These are phyloP conservation scores for Beroe forskalii DNA, from an alignment of 37 sponge, comb jelly and placozoan genomes.

Conservation along the genomic window DNA sequence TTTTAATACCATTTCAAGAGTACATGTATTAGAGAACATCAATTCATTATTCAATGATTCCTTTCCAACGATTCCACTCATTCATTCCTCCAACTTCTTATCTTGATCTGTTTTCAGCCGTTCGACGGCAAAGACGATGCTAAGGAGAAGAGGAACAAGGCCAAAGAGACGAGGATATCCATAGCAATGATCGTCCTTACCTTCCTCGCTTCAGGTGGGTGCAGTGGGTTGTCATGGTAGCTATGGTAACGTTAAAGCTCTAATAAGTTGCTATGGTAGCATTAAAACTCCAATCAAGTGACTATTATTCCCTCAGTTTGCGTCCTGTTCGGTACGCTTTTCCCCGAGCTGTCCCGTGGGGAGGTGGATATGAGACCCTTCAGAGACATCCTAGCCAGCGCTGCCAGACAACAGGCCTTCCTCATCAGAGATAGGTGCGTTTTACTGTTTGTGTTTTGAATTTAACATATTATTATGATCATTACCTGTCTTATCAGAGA, in stretches of 20 bases:
- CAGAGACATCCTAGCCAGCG: background rate
- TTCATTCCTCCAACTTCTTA: background rate
- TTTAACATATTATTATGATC: too few species aligned
- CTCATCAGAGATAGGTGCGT: constrained; percentile 1
- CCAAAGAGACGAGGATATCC: constrained; percentile 30
- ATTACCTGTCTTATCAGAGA: too few species aligned
- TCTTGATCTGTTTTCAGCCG: constrained; percentile 36
- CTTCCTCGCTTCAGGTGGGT: constrained; percentile 1
- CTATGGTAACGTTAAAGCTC: too few species aligned
- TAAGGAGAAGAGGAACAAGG: constrained; percentile 36
- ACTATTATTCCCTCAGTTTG: constrained; percentile 9
- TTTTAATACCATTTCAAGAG: too few species aligned
- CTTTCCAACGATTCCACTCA: background rate
- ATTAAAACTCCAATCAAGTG: too few species aligned
- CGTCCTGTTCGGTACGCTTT: constrained; percentile 30
- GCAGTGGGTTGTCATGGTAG: too few species aligned
- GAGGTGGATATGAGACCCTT: constrained; percentile 21
- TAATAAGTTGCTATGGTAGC: too few species aligned
- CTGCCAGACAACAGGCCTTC: background rate
- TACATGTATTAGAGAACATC: too few species aligned
- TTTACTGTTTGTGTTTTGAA: too few species aligned
- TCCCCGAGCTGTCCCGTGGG: constrained; percentile 48
- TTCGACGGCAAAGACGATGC: constrained; percentile 24
- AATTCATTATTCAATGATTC: background rate
- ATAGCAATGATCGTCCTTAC: background rate